Evolutionary conservation across 2,797 vertebrate species (phyloP), one percentile per base, ranked within the genome.

Genomic region (Mionectes olivaceus): DNA sequence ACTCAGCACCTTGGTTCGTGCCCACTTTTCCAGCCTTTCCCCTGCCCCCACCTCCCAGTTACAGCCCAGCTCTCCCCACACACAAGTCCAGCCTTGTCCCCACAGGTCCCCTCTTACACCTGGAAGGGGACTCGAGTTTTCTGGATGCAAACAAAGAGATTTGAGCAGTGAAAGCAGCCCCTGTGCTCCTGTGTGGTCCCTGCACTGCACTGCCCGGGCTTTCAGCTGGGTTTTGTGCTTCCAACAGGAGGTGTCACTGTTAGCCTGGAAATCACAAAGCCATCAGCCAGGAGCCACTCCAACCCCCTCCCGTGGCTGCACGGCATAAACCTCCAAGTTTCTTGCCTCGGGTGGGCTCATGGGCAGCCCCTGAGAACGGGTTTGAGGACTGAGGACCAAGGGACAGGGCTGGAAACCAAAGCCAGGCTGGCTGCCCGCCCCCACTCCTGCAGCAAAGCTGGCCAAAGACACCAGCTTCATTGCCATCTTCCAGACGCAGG

Each of bases 241-340:
- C 28, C 0, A 68, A 91, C 95, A 76, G 90, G 43, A 96, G 96
- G 83, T 94, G 97, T 82, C 93, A 92, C 90, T 97, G 78, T 95
- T 53, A 56, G 75, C 91, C 19, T 52, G 33, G 65, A 70, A 94
- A 95, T 89, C 75, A 9, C 21, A 2, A 27, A 80, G 8, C 39
- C 50, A n/a, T 7, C 68, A 71, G 28, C 25, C 33, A 10, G 41
- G 56, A 80, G 67, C n/a, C 43, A 18, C 50, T 53, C 53, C 65
- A 52, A 19, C 7, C n/a, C 3, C 39, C 55, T 52, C 79, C 60
- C 19, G 9, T 0, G 14, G 52, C 77, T 39, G 17, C 35, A 52
- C 64, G 56, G 78, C 10, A 13, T 2, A 14, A 28, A 52, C 41
- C 59, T 18, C 60, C 4, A 2, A 13, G 55, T 15, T 39, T n/a